Base-by-base conservation (phyloP, 2,888 invertebrate species). In the Bellardia pandia region DNA sequence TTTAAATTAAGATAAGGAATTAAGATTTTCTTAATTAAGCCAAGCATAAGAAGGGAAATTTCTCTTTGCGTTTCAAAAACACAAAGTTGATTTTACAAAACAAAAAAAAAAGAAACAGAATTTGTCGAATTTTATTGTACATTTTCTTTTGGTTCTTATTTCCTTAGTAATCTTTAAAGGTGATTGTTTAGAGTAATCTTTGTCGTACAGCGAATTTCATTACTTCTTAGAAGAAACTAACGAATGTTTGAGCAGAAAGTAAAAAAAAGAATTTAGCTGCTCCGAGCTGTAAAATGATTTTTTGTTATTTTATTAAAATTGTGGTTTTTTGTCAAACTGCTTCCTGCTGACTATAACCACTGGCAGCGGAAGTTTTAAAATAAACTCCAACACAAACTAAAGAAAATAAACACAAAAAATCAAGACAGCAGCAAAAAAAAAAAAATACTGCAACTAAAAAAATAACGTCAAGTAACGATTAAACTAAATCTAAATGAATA, bases 291-390 rank as follows among this genome's bases (percentile, higher is more conserved):
- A 14, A 45, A 37, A 33, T 8, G 11, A 13, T 33, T 45, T 2
- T 13, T 48, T 40, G 74, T 74, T 68, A 23, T 53, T 79, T 51
- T 74, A 4, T 48, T 11, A 40, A 76, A 80, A 75, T 64, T 85
- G 76, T 60, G 82, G 60, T 84, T 80, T 83, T 80, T 82, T 77
- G 56, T 77, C 48, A 56, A 68, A 48, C 76, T 60, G 77, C 62
- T 87, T 87, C 80, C 80, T 80, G 68, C 2, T 75, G 60, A 60
- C 69, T 69, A 62, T 69, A 62, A 56, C 66, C 84, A 71, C 69
- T 66, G 56, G 30, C 51, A 74, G 66, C 81, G 85, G 88, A 88
- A 88, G 66, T 48, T 16, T 53, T 69, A 51, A 76, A 75, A 76
- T 76, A 62, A 80, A 85, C 60, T 58, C 62, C 66, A 58, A 16